Percentiles rank a stretch among this genome's conserved stretches.
These are phyloP conservation scores for Gymnoscopelus braueri DNA, from an alignment of 2,797 vertebrate genomes.

Conservation along the genomic window DNA sequence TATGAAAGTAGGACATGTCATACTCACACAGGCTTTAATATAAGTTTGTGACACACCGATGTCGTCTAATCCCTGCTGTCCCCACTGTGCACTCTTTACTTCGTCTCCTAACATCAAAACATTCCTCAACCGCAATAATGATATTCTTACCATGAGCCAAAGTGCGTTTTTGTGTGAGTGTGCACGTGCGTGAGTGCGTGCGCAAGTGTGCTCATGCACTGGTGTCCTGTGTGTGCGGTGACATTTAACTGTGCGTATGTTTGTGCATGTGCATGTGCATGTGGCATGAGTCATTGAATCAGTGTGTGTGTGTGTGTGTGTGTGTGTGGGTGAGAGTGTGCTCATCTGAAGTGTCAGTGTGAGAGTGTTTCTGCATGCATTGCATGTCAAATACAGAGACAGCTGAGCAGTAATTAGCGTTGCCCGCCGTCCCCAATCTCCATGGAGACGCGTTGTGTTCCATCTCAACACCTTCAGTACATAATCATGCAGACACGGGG, in stretches of 20 bases:
- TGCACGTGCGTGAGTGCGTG: conserved; percentile 13
- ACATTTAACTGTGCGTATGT: neutral
- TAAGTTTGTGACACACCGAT: conserved; percentile 21
- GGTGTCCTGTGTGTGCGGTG: conserved; percentile 18
- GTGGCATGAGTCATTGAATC: too few relatives aligned
- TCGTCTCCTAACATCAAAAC: conserved; percentile 47
- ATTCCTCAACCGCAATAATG: conserved; percentile 27
- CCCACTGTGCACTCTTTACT: conserved; percentile 22
- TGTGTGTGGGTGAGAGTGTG: conserved; percentile 11
- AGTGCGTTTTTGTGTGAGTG: conserved; percentile 21
- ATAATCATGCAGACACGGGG: conserved; percentile 57
- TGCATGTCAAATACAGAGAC: conserved; percentile 39
- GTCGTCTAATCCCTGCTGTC: conserved; percentile 20
- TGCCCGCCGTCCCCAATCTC: conserved; percentile 77
- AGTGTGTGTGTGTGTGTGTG: neutral
- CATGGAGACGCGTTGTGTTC: conserved; percentile 77
- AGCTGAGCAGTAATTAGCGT: conserved; percentile 72
- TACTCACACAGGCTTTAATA: conserved; percentile 27
- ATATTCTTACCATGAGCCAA: conserved; percentile 24
- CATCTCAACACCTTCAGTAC: conserved; percentile 64
- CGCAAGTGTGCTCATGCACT: neutral
- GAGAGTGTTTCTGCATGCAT: conserved; percentile 17
- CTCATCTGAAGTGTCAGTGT: neutral
- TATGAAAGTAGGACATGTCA: conserved; percentile 1
- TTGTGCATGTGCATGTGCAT: conserved; percentile 2